phyloP scores from a whole-genome alignment of 2,888 invertebrate genomes.

The Mimas tiliae region DNA sequence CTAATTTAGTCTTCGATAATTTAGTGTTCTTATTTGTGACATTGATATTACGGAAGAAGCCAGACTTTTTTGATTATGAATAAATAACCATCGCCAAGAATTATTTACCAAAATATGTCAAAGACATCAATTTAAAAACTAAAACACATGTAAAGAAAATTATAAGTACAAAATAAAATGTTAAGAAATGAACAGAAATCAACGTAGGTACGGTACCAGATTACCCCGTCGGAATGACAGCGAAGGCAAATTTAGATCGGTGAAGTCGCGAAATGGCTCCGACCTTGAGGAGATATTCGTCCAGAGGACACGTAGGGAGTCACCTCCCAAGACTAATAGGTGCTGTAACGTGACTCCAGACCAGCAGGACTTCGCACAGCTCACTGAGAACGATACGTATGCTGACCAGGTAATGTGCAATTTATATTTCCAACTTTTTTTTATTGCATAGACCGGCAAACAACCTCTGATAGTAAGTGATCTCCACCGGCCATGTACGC shows the following conservation, averaged over 20 bases:
- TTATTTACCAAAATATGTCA: too few species aligned
- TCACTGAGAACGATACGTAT: constrained; percentile 36
- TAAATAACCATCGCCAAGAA: too few species aligned
- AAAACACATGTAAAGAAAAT: constrained; percentile 36
- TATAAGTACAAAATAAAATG: constrained; percentile 35
- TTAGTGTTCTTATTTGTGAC: too few species aligned
- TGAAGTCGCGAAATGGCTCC: constrained; percentile 30
- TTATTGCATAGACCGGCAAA: too few species aligned
- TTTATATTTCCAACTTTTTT: too few species aligned
- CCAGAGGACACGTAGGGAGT: constrained; percentile 35
- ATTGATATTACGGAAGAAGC: too few species aligned
- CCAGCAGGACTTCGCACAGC: constrained; percentile 50
- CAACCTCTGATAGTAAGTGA: too few species aligned
- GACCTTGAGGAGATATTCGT: constrained; percentile 47
- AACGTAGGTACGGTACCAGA: constrained; percentile 44
- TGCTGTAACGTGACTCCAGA: constrained; percentile 55
- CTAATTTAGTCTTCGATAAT: too few species aligned
- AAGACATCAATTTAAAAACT: background rate
- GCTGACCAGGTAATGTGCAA: constrained; percentile 32
- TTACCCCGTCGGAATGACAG: constrained; percentile 37
- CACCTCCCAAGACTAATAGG: constrained; percentile 45
- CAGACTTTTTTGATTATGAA: too few species aligned
- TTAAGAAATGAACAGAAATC: constrained; percentile 55
- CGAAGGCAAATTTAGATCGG: constrained; percentile 27
- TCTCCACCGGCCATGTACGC: too few species aligned